phyloP scores from a whole-genome alignment of 2,797 vertebrate genomes.

The Halcyon badia region DNA sequence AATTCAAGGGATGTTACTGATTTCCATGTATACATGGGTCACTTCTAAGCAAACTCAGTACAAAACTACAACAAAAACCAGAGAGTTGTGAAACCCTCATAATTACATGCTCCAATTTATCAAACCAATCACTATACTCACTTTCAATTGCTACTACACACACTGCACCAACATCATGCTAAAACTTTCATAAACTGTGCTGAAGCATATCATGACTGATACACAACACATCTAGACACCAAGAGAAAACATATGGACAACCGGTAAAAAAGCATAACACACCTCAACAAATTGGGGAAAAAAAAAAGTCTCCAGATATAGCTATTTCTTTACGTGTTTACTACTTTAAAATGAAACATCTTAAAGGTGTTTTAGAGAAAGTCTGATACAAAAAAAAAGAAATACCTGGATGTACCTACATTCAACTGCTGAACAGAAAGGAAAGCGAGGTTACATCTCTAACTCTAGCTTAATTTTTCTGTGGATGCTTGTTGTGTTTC shows the following conservation, averaged over 20 bases:
- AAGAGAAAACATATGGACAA: neutral
- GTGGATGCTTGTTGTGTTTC: neutral
- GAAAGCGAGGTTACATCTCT: neutral
- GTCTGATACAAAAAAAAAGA: neutral
- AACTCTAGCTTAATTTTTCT: neutral
- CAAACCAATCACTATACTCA: neutral
- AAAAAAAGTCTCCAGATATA: neutral
- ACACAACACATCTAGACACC: neutral
- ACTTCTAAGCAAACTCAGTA: neutral
- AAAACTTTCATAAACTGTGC: neutral
- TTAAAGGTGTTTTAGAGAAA: neutral
- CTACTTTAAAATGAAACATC: neutral
- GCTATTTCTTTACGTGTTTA: neutral
- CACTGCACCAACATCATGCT: neutral
- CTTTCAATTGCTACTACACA: neutral
- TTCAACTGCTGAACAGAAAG: neutral
- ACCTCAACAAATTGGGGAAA: neutral
- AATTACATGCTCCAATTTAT: neutral
- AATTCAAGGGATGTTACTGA: neutral
- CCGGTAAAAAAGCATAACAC: neutral
- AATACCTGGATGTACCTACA: neutral
- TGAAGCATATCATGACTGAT: neutral
- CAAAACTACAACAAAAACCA: neutral
- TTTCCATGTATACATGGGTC: neutral
- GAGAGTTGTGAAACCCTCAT: neutral